Evolutionary conservation across 2,797 vertebrate species (phyloP).

Genomic region (Triplophysa bombifrons): DNA sequence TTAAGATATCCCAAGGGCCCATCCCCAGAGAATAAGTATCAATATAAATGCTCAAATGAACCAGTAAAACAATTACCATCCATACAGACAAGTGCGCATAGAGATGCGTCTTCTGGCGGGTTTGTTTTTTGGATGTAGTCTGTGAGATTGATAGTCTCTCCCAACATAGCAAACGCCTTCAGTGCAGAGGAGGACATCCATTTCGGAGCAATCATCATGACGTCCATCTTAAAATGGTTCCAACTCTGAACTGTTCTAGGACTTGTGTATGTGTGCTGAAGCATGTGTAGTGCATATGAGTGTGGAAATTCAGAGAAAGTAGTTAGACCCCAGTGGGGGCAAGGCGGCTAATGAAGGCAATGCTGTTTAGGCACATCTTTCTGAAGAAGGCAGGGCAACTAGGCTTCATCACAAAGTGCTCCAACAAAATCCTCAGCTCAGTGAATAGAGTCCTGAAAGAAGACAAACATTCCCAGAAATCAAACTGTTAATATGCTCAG

Average conservation of each 20-base stretch:
- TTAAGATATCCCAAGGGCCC: slow-evolving; percentile 30
- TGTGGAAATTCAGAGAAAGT: slow-evolving; percentile 31
- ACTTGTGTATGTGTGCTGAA: slow-evolving; percentile 27
- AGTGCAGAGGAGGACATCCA: slow-evolving; percentile 48
- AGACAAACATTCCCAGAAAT: slow-evolving; percentile 4
- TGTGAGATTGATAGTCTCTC: slow-evolving; percentile 36
- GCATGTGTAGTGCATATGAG: slow-evolving; percentile 51
- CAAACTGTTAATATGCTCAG: background rate
- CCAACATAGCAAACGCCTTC: slow-evolving; percentile 40
- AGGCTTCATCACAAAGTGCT: slow-evolving; percentile 97
- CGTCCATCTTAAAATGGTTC: slow-evolving; percentile 41
- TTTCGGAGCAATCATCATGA: slow-evolving; percentile 24
- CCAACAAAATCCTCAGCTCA: slow-evolving; percentile 91
- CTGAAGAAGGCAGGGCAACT: slow-evolving; percentile 92
- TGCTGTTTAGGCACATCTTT: slow-evolving; percentile 93
- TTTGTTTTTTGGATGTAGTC: slow-evolving; percentile 26
- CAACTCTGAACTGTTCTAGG: slow-evolving; percentile 36
- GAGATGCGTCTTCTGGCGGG: slow-evolving; percentile 7
- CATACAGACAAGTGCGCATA: slow-evolving; percentile 8
- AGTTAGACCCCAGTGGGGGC: slow-evolving; percentile 90
- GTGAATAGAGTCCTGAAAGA: slow-evolving; percentile 91
- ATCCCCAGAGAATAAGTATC: slow-evolving; percentile 28
- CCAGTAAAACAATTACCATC: slow-evolving; percentile 35
- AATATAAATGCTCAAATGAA: slow-evolving; percentile 46
- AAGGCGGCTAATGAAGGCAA: slow-evolving; percentile 95